Evolutionary conservation across 1,140 invertebrate species (phyloP).

Genomic region (Aphelenchoides avenae): DNA sequence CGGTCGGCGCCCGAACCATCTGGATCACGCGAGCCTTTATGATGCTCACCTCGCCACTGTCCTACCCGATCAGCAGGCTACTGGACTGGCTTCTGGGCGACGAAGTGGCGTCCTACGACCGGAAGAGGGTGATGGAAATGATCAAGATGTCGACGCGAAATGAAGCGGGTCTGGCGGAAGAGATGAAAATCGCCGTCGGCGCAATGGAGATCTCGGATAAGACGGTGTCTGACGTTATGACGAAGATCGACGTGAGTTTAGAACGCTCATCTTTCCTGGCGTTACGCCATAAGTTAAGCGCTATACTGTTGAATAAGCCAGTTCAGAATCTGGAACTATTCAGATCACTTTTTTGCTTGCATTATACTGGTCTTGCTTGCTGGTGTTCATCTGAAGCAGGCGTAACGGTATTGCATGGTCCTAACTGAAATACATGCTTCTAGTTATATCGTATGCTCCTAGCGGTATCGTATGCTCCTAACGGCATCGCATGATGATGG

Average conservation of each 20-base stretch:
- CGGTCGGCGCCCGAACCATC: constrained; percentile 88
- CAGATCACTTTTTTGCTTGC: too few relatives aligned
- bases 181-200: constrained; percentile 64
- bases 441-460: too few relatives aligned
- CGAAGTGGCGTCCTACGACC: constrained; percentile 93
- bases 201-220: constrained; percentile 63
- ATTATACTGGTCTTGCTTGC: too few relatives aligned
- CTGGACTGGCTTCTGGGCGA: constrained; percentile 81
- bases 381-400: too few relatives aligned
- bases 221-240: constrained; percentile 64
- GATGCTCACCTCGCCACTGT: constrained; percentile 83
- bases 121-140: constrained; percentile 89
- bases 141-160: constrained; percentile 70
- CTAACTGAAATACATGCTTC: too few relatives aligned
- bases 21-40: constrained; percentile 89
- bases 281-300: too few relatives aligned
- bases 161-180: constrained; percentile 59
- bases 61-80: constrained; percentile 86
- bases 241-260: constrained; percentile 62
- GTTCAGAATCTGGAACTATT: too few relatives aligned
- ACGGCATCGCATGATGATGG: too few relatives aligned
- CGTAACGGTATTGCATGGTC: too few relatives aligned
- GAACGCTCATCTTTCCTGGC: too few relatives aligned
- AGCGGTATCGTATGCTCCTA: too few relatives aligned
- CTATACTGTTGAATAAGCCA: too few relatives aligned